Conservation (phyloP, 2,797 vertebrate species). For the Vireo griseus region DNA sequence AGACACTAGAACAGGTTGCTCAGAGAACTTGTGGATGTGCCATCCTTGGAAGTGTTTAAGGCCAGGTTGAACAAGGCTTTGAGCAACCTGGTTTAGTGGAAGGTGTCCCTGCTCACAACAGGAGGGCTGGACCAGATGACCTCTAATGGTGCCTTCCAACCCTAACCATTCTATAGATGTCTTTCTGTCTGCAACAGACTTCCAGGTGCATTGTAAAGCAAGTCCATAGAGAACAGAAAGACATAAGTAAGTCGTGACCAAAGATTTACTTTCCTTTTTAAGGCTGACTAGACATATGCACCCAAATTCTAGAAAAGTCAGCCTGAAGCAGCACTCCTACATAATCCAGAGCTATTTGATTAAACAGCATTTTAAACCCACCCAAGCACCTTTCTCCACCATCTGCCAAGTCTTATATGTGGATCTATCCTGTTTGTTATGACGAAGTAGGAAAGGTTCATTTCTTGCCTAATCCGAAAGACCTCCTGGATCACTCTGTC, state of each 20-base stretch:
- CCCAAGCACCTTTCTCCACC: not conserved
- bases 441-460: not conserved
- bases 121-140: not conserved
- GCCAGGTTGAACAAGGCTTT: not conserved
- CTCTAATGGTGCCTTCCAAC: not conserved
- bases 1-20: not conserved
- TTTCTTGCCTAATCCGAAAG: not conserved
- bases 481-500: not conserved
- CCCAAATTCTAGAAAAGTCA: not conserved
- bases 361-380: not conserved
- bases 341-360: not conserved
- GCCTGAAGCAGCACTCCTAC: not conserved
- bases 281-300: not conserved
- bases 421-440: not conserved
- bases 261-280: not conserved
- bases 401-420: not conserved
- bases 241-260: not conserved
- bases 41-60: not conserved
- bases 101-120: not conserved
- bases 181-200: not conserved
- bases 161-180: not conserved
- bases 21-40: not conserved
- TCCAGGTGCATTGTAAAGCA: not conserved
- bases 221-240: not conserved
- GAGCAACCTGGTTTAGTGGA: not conserved